Conservation (phyloP, 1,140 invertebrate species). For the Magallana ariakensis region DNA sequence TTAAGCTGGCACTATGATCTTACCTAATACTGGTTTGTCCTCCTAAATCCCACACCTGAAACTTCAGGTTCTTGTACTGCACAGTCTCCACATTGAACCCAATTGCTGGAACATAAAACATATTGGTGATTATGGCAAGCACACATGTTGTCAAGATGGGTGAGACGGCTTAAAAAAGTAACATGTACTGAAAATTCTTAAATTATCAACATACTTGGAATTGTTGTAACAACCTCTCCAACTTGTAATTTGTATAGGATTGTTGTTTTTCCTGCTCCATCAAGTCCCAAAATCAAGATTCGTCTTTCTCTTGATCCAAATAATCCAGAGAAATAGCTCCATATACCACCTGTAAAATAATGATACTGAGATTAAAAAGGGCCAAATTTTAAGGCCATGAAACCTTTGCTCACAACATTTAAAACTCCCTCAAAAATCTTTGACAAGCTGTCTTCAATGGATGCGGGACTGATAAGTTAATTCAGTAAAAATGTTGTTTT, state of each 20-base stretch:
- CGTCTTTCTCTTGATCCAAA: conserved; percentile 97
- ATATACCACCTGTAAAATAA: conserved; percentile 88
- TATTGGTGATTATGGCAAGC: no score
- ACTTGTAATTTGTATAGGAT: conserved; percentile 84
- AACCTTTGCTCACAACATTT: no score
- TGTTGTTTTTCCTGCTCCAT: conserved; percentile 96
- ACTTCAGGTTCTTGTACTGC: conserved; percentile 98
- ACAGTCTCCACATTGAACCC: conserved; percentile 99
- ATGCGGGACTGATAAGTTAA: no score
- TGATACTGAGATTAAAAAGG: no score
- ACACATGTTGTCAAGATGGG: no score
- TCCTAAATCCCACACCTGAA: conserved; percentile 99
- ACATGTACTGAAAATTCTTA: no score
- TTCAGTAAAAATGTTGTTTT: no score
- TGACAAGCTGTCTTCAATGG: no score
- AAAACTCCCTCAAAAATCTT: no score
- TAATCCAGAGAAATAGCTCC: conserved; percentile 96
- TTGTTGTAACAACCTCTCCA: conserved; percentile 95
- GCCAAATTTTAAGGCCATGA: no score
- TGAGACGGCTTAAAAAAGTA: no score
- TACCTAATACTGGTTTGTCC: conserved; percentile 96
- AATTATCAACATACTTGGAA: conserved; percentile 86
- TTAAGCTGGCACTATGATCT: conserved; percentile 85
- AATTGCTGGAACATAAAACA: conserved; percentile 83
- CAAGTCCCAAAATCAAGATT: conserved; percentile 97